Base-by-base conservation (phyloP, 2,888 invertebrate genomes). In the Ectobius pallidus region DNA sequence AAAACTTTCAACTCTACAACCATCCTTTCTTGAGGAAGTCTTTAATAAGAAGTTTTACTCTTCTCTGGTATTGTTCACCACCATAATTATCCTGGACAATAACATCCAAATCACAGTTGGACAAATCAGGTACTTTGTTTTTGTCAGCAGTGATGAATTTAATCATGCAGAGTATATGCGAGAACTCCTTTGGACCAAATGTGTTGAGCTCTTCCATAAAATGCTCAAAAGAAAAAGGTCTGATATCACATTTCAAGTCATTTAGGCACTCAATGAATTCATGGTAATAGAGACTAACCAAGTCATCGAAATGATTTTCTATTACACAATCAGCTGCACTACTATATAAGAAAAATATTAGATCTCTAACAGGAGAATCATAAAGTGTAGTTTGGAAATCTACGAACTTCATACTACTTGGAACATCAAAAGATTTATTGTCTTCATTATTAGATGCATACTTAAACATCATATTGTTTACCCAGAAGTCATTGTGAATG, bases 401-500 rank as follows among this genome's bases (percentile, higher is more conserved):
- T 0, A 89, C 83, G 58, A 89, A 84, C 80, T 88, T 89, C 2
- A 88, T 79, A 73, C 84, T 83, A 0, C 81, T 78, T 0, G 86
- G 83, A n/a, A 79, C 77, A 2, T 84, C 84, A 3, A 77, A 77
- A 14, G 6, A 20, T 25, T 6, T 46, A 18, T 20, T 18, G 20
- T 55, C 68, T 11, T 22, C 22, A n/a, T n/a, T n/a, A 16, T 74
- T 20, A 30, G 76, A 78, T 79, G 87, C 83, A 70, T 83, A 82
- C 70, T 83, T 81, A 16, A 89, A 81, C 84, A 89, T 85, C 1
- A 89, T 83, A 76, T 89, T 89, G 78, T 88, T 89, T 16, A 86
- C 85, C 89, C 89, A 89, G 68, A 87, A 84, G 78, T 89, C 89
- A 0, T 84, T 82, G 76, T 89, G 89, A 1, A 84, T 82, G 22